phyloP scores from a whole-genome alignment of 2,888 invertebrate genomes.

The Amphipoea oculea region DNA sequence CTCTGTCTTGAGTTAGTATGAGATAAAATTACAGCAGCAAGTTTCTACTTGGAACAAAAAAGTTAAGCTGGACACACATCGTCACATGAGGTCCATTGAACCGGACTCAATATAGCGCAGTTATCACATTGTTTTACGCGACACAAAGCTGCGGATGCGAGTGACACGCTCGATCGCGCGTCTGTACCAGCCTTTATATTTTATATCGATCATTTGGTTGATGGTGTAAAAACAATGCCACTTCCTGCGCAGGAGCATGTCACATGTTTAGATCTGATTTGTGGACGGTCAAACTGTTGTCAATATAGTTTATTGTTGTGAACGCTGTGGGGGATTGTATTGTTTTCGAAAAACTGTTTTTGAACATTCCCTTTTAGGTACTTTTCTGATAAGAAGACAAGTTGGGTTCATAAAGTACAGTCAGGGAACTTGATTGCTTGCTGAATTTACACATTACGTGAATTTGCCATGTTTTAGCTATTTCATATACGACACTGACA shows the following conservation, averaged over 20 bases:
- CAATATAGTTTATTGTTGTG: conserved; percentile 32
- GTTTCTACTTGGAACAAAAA: background rate
- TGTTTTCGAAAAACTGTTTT: background rate
- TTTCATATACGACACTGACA: background rate
- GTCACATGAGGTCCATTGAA: conserved; percentile 65
- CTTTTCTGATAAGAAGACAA: background rate
- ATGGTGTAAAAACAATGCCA: conserved; percentile 79
- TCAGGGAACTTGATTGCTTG: background rate
- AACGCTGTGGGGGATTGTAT: background rate
- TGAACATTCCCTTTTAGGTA: background rate
- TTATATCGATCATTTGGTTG: conserved; percentile 74
- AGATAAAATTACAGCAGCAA: background rate
- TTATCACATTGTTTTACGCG: conserved; percentile 80
- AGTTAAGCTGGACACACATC: conserved; percentile 23
- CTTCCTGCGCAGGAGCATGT: conserved; percentile 73
- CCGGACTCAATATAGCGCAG: conserved; percentile 67
- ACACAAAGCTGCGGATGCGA: conserved; percentile 81
- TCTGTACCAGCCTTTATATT: conserved; percentile 74
- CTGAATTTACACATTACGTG: background rate
- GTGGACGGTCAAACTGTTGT: conserved; percentile 44
- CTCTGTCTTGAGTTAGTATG: background rate
- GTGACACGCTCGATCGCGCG: conserved; percentile 80
- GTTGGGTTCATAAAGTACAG: background rate
- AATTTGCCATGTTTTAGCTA: no score
- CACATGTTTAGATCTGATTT: conserved; percentile 46